These are phyloP conservation scores for Pampus argenteus DNA, from an alignment of 2,797 vertebrate species.

Conservation along the genomic window DNA sequence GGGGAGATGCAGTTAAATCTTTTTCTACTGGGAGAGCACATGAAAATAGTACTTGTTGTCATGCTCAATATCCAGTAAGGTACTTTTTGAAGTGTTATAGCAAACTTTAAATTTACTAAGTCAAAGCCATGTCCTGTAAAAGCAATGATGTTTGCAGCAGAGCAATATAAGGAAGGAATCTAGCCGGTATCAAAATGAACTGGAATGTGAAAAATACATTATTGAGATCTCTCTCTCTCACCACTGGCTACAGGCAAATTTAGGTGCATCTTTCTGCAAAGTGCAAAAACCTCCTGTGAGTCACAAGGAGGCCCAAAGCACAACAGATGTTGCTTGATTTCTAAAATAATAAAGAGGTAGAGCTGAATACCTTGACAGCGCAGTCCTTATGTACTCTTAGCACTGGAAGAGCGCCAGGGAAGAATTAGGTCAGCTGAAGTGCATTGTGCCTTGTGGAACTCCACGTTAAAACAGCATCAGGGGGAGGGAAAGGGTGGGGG, in stretches of 20 bases:
- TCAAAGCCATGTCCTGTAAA: conserved; percentile 29
- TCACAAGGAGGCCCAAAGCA: conserved; percentile 71
- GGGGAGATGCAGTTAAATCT: conserved; percentile 45
- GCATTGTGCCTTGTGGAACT: conserved; percentile 77
- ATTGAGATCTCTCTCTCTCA: conserved; percentile 59
- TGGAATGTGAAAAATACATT: conserved; percentile 57
- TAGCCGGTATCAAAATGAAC: conserved; percentile 25
- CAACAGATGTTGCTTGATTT: conserved; percentile 80
- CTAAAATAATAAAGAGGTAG: conserved; percentile 73
- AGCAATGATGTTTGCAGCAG: conserved; percentile 5
- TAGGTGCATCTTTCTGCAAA: conserved; percentile 61
- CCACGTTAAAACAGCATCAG: conserved; percentile 76
- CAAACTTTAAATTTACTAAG: conserved; percentile 34
- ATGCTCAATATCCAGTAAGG: conserved; percentile 41
- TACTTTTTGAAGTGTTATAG: conserved; percentile 41
- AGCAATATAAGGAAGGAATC: background rate
- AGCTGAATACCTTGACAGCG: conserved; percentile 74
- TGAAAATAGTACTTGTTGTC: conserved; percentile 41
- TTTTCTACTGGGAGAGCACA: conserved; percentile 40
- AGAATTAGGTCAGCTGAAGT: conserved; percentile 87
- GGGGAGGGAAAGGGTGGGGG: conserved; percentile 40
- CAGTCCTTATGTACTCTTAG: conserved; percentile 81
- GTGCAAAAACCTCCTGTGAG: conserved; percentile 56
- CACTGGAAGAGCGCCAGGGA: conserved; percentile 77
- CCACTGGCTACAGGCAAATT: conserved; percentile 52